phyloP scores from a whole-genome alignment of 1,140 invertebrate genomes.

The Conopomorpha cramerella region DNA sequence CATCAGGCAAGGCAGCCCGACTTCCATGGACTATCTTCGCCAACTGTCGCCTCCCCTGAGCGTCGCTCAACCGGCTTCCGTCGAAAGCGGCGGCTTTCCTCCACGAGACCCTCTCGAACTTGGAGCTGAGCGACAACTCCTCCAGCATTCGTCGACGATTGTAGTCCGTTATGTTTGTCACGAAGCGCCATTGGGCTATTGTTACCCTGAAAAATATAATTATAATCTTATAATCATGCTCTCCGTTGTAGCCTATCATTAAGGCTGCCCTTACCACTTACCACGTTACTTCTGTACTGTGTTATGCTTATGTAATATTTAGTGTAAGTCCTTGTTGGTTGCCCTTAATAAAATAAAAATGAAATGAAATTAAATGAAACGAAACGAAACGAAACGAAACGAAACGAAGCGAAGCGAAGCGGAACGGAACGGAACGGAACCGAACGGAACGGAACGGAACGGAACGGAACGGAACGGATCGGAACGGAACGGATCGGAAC shows the following conservation, averaged over 20 bases:
- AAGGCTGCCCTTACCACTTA: no score
- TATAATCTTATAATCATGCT: background rate
- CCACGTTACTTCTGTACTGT: no score
- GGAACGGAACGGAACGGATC: background rate
- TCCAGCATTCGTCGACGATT: conserved; percentile 75
- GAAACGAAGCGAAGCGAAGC: conserved; percentile 3
- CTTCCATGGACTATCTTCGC: conserved; percentile 72
- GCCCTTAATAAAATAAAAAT: no score
- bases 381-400: conserved; percentile 6
- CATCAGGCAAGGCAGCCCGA: conserved; percentile 72
- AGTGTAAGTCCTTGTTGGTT: no score
- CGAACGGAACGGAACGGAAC: background rate
- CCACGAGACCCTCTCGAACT: conserved; percentile 77
- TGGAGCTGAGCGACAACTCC: conserved; percentile 69
- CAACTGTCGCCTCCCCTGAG: conserved; percentile 70
- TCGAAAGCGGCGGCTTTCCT: conserved; percentile 70
- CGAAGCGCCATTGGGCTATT: conserved; percentile 75
- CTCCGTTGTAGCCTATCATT: background rate
- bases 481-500: conserved; percentile 1
- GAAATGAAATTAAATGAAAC: no score
- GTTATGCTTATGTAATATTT: no score
- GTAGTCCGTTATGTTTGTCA: conserved; percentile 76
- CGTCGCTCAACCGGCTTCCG: conserved; percentile 70
- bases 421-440: conserved; percentile 3
- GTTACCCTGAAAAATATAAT: conserved; percentile 56